Base-by-base conservation (phyloP, 2,888 invertebrate species). In the Microplitis deprimator region DNA sequence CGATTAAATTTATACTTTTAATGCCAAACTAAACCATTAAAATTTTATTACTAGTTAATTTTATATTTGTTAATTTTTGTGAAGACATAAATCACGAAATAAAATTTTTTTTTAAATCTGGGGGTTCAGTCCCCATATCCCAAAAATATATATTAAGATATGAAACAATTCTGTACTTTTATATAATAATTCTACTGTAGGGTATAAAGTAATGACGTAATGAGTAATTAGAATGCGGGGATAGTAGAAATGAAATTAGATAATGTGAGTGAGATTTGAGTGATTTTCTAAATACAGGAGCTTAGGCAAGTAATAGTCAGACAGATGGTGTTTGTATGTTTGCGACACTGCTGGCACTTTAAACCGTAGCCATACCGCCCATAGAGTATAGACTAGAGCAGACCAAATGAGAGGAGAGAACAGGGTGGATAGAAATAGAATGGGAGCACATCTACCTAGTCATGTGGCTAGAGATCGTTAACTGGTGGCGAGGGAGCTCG, bases 391-490 rank as follows among this genome's bases (percentile, higher is more conserved):
- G n/a, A 62, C 17, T 62, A 7, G 62, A n/a, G 62, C n/a, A 29
- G 29, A 29, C 3, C 29, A 29, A 29, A 29, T 29, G 29, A 29
- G 29, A 29, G 29, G 29, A 29, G 29, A 29, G 29, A 29, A 29
- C 13, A 50, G 50, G 50, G 50, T 13, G 50, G 50, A 50, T 50
- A 13, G n/a, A 10, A 70, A 13, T 60, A 61, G 76, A 40, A 50
- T 50, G 41, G 68, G 39, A 60, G 50, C 39, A 17, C 39, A 39
- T 65, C 65, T 65, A 65, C 29, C 29, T 65, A 65, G 65, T 65
- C 65, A 65, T 65, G 20, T 39, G 65, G 72, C 68, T 61, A 41
- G 39, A 73, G 73, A 68, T 77, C 76, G 73, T 77, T 77, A 77
- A 77, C 61, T 61, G 41, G 68, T 62, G 61, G 60, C 16, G 16